A percentile compares a stretch with the other conserved stretches of the same genome.
phyloP scores from a whole-genome alignment of 2,888 invertebrate species.

The Callyntrura sp. region DNA sequence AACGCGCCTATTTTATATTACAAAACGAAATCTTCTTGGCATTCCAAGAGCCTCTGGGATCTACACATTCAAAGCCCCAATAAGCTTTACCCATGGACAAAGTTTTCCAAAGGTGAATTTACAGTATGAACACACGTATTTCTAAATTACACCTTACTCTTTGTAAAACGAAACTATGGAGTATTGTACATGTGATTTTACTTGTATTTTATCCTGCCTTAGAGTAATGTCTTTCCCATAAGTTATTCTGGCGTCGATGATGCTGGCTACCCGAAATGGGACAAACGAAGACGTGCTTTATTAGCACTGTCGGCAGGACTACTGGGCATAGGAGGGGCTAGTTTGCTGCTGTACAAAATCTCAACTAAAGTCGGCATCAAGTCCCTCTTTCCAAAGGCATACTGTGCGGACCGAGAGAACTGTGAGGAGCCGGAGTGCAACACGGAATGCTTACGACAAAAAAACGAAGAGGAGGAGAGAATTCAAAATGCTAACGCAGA shows the following conservation, averaged over 20 bases:
- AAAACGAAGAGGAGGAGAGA: slow-evolving; percentile 82
- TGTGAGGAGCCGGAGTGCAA: slow-evolving; percentile 70
- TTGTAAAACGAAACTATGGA: no score
- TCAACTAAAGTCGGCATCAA: slow-evolving; percentile 4
- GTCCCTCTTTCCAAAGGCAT: slow-evolving; percentile 10
- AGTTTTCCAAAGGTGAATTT: no score
- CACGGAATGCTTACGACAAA: slow-evolving; percentile 80
- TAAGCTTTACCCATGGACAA: no score
- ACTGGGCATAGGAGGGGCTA: slow-evolving; percentile 60
- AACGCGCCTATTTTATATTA: no score
- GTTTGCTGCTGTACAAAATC: slow-evolving; percentile 17
- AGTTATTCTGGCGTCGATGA: not conserved
- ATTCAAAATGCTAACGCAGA: slow-evolving; percentile 82
- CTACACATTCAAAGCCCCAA: no score
- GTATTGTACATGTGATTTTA: no score
- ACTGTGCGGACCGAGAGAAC: not conserved
- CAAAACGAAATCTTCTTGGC: no score
- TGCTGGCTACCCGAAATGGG: not conserved
- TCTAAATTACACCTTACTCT: no score
- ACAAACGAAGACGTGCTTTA: not conserved
- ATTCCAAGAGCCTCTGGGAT: no score
- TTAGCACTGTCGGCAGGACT: slow-evolving; percentile 47
- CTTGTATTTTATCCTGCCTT: no score
- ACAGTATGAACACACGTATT: no score
- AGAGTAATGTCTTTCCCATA: no score